Conservation (phyloP, 2,888 invertebrate genomes). For the Caenorhabditis zanzibari region DNA sequence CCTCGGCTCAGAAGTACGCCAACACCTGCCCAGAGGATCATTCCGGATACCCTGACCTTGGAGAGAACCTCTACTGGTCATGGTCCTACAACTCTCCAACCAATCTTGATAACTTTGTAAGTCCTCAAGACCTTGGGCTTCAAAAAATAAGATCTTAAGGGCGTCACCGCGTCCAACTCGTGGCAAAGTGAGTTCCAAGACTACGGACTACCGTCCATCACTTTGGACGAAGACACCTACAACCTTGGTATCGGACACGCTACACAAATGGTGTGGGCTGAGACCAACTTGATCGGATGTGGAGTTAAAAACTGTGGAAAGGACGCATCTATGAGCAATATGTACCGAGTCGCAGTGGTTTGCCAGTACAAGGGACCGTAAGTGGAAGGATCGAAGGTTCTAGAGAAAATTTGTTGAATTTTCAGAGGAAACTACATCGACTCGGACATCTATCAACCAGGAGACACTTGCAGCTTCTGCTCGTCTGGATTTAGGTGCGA, state of each 20-base stretch:
- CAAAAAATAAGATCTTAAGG: not conserved
- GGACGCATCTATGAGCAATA: constrained; percentile 9
- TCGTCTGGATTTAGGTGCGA: constrained; percentile 44
- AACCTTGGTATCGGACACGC: constrained; percentile 66
- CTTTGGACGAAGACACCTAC: constrained; percentile 48
- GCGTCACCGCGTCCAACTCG: constrained; percentile 25
- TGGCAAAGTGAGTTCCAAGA: constrained; percentile 63
- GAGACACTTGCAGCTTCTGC: constrained; percentile 54
- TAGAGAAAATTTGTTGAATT: not conserved
- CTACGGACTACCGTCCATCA: constrained; percentile 61
- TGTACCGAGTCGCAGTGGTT: constrained; percentile 46
- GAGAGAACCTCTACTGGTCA: constrained; percentile 53
- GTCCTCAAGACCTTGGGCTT: too few relatives aligned
- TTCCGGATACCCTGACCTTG: constrained; percentile 22
- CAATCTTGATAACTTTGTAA: constrained; percentile 26
- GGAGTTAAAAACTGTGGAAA: constrained; percentile 52
- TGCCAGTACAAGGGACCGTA: constrained; percentile 55
- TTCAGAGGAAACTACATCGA: constrained; percentile 48
- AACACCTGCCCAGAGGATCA: constrained; percentile 40
- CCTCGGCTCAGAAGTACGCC: constrained; percentile 41
- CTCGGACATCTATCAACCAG: constrained; percentile 39
- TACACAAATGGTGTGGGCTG: constrained; percentile 65
- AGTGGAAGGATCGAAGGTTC: not conserved
- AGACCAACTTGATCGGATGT: constrained; percentile 56
- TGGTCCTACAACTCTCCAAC: constrained; percentile 20